A percentile compares a stretch with the other conserved stretches of the same genome.
phyloP scores from a whole-genome alignment of 2,113 vertebrate genomes.

The Heteronetta atricapilla region DNA sequence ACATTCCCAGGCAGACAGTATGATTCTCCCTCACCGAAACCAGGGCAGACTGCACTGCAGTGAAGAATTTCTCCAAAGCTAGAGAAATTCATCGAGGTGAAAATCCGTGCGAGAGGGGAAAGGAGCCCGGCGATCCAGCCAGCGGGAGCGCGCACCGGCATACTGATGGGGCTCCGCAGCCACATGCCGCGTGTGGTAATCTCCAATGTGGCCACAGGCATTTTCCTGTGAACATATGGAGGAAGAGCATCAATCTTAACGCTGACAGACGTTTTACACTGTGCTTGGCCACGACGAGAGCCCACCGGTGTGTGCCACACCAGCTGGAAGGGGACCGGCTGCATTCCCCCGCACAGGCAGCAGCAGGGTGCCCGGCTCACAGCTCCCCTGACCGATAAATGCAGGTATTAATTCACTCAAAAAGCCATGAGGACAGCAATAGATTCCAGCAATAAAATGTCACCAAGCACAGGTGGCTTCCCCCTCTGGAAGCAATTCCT shows the following conservation, averaged over 20 bases:
- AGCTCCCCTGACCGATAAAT: not conserved
- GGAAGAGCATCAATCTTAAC: not conserved
- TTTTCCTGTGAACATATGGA: not conserved
- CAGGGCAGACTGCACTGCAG: not conserved
- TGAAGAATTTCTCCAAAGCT: not conserved
- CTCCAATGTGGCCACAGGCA: not conserved
- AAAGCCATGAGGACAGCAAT: not conserved
- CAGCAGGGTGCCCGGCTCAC: rapidly evolving
- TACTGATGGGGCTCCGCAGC: not conserved
- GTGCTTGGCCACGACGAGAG: rapidly evolving
- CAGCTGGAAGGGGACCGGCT: no score
- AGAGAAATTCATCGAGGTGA: not conserved
- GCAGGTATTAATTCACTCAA: not conserved
- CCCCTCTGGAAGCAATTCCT: not conserved
- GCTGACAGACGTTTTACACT: not conserved
- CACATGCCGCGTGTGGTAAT: not conserved
- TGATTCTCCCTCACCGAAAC: not conserved
- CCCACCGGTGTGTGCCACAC: rapidly evolving
- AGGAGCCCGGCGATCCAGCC: not conserved
- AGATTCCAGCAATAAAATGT: not conserved
- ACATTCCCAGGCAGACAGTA: not conserved
- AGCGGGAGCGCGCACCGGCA: not conserved
- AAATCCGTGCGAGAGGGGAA: not conserved
- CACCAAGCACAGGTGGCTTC: not conserved
- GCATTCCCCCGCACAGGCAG: not conserved